phyloP scores from a whole-genome alignment of 2,888 invertebrate species.

The Pocota personata region DNA sequence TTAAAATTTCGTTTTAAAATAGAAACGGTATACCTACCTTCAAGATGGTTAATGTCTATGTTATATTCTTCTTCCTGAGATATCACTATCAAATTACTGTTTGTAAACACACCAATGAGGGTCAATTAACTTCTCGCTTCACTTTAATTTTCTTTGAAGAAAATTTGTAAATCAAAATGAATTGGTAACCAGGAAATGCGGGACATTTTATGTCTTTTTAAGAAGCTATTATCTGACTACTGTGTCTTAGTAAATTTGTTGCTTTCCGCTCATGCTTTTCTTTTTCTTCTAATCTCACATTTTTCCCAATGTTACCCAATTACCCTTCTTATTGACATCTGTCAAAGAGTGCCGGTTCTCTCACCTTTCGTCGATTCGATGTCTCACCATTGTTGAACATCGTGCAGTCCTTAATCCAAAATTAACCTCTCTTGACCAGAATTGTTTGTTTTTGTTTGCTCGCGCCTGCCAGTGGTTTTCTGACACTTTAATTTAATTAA shows the following conservation, averaged over 20 bases:
- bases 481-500: slow-evolving; percentile 56
- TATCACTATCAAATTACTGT: neutral
- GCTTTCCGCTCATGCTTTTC: no score
- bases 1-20: no score
- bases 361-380: neutral
- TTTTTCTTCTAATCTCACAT: neutral
- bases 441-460: slow-evolving; percentile 9
- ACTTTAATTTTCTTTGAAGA: neutral
- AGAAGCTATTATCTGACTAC: neutral
- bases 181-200: slow-evolving; percentile 19
- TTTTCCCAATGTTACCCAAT: neutral
- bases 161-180: neutral
- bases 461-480: neutral
- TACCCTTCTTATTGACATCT: neutral
- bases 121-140: slow-evolving; percentile 32
- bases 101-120: neutral
- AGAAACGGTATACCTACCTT: no score
- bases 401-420: slow-evolving; percentile 18
- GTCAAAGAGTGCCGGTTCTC: neutral
- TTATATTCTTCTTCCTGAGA: neutral
- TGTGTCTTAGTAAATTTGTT: neutral
- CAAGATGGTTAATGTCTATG: neutral
- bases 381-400: neutral
- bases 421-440: slow-evolving; percentile 39
- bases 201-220: slow-evolving; percentile 1